Evolutionary conservation across 2,113 vertebrate species (phyloP).

Genomic region (Piprites chloris): DNA sequence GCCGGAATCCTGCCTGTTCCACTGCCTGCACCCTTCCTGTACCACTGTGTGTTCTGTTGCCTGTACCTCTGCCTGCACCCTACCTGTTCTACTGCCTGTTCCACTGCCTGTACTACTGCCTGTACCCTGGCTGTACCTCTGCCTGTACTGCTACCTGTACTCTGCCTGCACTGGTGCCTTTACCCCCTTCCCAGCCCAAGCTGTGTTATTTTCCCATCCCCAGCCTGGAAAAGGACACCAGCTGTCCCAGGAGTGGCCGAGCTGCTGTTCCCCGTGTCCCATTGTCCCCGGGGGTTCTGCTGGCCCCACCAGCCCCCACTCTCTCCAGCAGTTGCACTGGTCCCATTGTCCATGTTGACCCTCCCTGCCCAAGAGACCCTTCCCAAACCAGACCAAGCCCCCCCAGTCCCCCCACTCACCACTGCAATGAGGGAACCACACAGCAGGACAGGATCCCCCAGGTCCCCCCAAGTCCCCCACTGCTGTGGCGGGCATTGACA

Average conservation of each 20-base stretch:
- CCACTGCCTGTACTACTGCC: too few species aligned
- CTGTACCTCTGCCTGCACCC: background rate
- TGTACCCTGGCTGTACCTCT: background rate
- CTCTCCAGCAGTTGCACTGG: background rate
- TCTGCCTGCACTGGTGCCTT: background rate
- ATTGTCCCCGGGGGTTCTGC: accelerated
- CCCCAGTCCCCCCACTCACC: too few species aligned
- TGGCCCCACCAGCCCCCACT: background rate
- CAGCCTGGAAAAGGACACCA: background rate
- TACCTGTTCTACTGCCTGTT: background rate
- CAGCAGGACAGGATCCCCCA: background rate
- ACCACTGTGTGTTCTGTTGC: too few species aligned
- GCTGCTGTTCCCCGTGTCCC: background rate
- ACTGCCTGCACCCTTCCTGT: background rate
- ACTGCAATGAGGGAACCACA: background rate
- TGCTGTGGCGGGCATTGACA: background rate
- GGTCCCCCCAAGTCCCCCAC: accelerated
- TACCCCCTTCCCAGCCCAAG: background rate
- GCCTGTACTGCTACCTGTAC: background rate
- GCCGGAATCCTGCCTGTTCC: background rate
- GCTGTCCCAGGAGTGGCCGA: background rate
- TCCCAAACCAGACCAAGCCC: background rate
- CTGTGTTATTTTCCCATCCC: background rate
- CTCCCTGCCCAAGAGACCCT: background rate
- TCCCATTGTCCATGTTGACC: too few species aligned